Conservation (phyloP, 2,113 vertebrate species). For the Athene noctua region DNA sequence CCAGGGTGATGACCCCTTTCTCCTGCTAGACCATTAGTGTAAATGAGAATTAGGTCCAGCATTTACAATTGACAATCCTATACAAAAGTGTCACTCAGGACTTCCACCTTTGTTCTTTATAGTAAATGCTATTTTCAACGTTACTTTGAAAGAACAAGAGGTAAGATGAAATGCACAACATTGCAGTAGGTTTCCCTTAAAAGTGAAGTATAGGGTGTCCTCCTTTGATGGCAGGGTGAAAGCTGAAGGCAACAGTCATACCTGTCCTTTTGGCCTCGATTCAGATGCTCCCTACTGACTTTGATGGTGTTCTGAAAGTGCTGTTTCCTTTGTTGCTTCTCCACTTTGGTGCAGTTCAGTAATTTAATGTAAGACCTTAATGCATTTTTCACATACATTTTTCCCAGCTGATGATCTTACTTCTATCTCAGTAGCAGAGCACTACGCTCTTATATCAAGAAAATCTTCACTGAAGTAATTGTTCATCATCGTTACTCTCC, state of each 20-base stretch:
- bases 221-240: not conserved
- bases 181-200: not conserved
- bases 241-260: not conserved
- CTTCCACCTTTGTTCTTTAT: not conserved
- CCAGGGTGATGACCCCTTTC: not conserved
- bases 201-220: not conserved
- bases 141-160: not conserved
- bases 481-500: not conserved
- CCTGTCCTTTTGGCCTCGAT: not conserved
- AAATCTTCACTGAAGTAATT: not conserved
- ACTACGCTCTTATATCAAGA: not conserved
- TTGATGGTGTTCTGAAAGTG: not conserved
- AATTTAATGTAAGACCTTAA: not conserved
- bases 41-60: not conserved
- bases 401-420: not conserved
- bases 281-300: not conserved
- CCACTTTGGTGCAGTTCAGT: not conserved
- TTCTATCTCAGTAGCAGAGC: not conserved
- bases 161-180: not conserved
- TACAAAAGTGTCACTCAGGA: not conserved
- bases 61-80: not conserved
- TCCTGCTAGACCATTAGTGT: not conserved
- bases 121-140: not conserved
- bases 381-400: not conserved
- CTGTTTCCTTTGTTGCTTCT: not conserved